Evolutionary conservation across 2,888 invertebrate species (phyloP), one percentile per base, ranked within the genome.

Genomic region (Encarsia formosa): DNA sequence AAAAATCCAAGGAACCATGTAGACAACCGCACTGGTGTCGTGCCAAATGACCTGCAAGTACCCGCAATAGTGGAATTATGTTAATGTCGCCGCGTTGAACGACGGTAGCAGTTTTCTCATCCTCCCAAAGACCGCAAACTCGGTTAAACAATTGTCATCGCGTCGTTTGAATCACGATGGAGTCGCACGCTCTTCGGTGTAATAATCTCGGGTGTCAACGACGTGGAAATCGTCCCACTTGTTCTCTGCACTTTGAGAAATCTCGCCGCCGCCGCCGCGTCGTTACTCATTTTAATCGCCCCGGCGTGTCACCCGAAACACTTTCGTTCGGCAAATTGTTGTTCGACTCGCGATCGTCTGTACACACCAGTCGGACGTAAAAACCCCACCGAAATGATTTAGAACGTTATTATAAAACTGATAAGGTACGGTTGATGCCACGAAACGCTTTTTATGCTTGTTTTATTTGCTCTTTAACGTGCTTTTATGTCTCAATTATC

Each of bases 191-290:
- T 15, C 41, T 43, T 16, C 16, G 5, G 6, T 11, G 35, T 5
- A 32, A n/a, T 15, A n/a, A 37, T 35, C 40, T 31, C 18, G 32
- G 40, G 23, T 34, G 54, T 38, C 50, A 51, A 54, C 54, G 54
- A 47, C 32, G 41, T 49, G 55, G 55, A 55, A 55, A 52, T 51
- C 48, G 52, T 55, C 42, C 52, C 34, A n/a, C n/a, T n/a, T n/a
- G n/a, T n/a, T n/a, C n/a, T 49, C 49, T 49, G 48, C 42, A 20
- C 18, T 34, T 18, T 19, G 6, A 15, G 23, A 23, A 23, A 15
- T 24, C 26, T 18, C n/a, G 35, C 35, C 11, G 6, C 35, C 31
- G 42, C 19, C 38, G 41, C 29, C 38, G 19, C 29, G 34, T 35
- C 42, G 23, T 52, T 31, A 52, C 23, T 56, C 56, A 49, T 46